Evolutionary conservation across 2,888 invertebrate genomes (phyloP), one percentile per base, ranked within the genome.

Genomic region (Drosophila seclusa): DNA sequence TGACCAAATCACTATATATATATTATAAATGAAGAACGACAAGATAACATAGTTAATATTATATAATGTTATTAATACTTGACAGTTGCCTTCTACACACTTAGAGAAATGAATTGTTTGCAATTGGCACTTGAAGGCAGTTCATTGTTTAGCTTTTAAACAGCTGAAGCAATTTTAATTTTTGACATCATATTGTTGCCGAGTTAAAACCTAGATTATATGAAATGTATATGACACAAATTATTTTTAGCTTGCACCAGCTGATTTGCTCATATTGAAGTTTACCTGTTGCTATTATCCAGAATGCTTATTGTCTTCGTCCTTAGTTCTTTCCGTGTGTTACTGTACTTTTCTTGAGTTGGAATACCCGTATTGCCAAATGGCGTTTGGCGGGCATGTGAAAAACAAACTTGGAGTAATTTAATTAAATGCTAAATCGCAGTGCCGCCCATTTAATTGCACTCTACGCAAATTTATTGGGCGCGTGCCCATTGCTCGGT

Each of bases 401-500:
- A 27, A 49, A 32, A n/a, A 32, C 36, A 16, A 24, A 16, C 40
- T 38, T 68, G 50, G 45, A 24, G 40, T 69, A 59, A 72, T 79
- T 79, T 80, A 79, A 79, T 80, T 79, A 76, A 80, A 76, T 64
- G 68, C 73, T 1, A 64, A 76, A 73, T 72, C 76, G 68, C 68
- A 76, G 63, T 66, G 65, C 40, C 62, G 62, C 65, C 65, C 80
- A 53, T 76, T 76, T 78, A 76, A 80, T 73, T 80, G 69, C 66
- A 71, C 54, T 72, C 61, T 61, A 52, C 32, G 27, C 59, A 65
- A 76, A 83, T 84, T 85, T 81, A 83, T 82, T 80, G 52, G 77
- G 71, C 31, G 76, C 83, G 83, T 83, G 83, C 83, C 71, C 61
- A 86, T 63, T 54, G 73, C 68, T 72, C 64, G 78, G 75, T 74